These are phyloP conservation scores for Parnassius mnemosyne DNA, from an alignment of 2,888 invertebrate species.

Conservation along the genomic window DNA sequence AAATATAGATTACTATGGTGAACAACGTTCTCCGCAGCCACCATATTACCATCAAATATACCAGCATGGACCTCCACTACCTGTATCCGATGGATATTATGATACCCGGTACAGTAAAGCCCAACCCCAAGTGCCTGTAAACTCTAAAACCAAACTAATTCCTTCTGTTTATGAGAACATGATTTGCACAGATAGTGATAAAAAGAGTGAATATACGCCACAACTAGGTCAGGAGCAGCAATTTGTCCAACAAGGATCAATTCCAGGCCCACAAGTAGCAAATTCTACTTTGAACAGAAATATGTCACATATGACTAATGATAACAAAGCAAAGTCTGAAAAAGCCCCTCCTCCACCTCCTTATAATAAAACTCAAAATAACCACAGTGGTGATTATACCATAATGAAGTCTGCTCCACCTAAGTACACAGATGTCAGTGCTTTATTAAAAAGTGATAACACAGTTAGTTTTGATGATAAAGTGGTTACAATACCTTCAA, in stretches of 20 bases:
- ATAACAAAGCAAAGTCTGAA: constrained; percentile 69
- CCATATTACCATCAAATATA: constrained; percentile 83
- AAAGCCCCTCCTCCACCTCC: constrained; percentile 79
- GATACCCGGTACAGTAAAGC: constrained; percentile 85
- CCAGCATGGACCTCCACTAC: constrained; percentile 64
- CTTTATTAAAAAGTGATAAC: constrained; percentile 61
- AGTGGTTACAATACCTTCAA: constrained; percentile 69
- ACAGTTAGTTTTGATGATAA: constrained; percentile 67
- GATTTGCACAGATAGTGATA: constrained; percentile 69
- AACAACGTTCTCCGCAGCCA: constrained; percentile 77
- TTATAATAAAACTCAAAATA: constrained; percentile 57
- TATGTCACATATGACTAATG: constrained; percentile 55
- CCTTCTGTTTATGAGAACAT: constrained; percentile 75
- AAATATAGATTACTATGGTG: constrained; percentile 89
- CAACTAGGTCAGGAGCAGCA: constrained; percentile 59
- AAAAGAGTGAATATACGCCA: constrained; percentile 62
- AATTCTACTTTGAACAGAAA: constrained; percentile 57
- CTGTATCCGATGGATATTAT: constrained; percentile 72
- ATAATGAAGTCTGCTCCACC: constrained; percentile 76
- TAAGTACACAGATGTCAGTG: constrained; percentile 72
- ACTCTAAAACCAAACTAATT: constrained; percentile 64
- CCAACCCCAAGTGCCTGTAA: constrained; percentile 89
- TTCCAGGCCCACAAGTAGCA: constrained; percentile 70
- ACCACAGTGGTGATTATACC: constrained; percentile 67
- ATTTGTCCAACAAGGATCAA: constrained; percentile 66